A percentile compares a stretch with the other conserved stretches of the same genome.
Evolutionary conservation across 2,113 vertebrate genomes (phyloP).

Genomic region (Toxostoma redivivum): DNA sequence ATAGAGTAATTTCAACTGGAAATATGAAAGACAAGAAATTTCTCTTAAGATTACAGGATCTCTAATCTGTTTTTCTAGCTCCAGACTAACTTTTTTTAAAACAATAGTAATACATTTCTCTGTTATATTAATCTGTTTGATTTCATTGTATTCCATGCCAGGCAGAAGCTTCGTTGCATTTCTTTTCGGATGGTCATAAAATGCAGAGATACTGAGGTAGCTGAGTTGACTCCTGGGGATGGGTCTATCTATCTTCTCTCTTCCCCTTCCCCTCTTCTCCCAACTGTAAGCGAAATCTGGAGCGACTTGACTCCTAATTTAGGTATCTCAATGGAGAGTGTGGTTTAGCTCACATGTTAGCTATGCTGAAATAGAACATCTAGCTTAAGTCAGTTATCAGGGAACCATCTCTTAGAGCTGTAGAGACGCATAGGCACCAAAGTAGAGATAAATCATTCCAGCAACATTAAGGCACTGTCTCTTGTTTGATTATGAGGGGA

Average conservation of each 20-base stretch:
- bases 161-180: not conserved
- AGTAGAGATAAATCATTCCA: not conserved
- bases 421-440: not conserved
- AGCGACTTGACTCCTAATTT: not conserved
- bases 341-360: fast-evolving
- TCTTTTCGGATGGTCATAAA: not conserved
- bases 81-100: not conserved
- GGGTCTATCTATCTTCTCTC: not conserved
- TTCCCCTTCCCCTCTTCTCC: not conserved
- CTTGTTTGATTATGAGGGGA: not conserved
- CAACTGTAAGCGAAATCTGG: not conserved
- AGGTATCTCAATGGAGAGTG: fast-evolving
- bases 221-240: not conserved
- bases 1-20: not conserved
- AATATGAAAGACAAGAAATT: not conserved
- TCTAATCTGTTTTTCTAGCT: not conserved
- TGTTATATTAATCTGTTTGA: not conserved
- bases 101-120: not conserved
- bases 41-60: not conserved
- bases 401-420: not conserved
- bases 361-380: not conserved
- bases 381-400: not conserved
- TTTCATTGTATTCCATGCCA: not conserved
- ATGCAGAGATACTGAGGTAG: not conserved
- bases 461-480: not conserved